phyloP scores from a whole-genome alignment of 2,113 vertebrate genomes.

The Siniperca chuatsi region DNA sequence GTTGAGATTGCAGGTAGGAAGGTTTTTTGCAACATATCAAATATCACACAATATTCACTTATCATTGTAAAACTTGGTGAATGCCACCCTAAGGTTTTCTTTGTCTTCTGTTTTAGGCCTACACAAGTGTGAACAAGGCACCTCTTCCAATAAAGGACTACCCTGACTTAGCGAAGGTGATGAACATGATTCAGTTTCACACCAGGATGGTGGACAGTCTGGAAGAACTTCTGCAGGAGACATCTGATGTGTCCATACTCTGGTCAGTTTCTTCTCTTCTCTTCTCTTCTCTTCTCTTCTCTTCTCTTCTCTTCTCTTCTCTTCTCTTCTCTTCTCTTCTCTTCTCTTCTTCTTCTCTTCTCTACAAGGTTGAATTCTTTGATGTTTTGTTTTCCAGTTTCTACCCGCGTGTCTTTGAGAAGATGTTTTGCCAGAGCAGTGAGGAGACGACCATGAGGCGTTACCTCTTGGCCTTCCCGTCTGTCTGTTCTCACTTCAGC shows the following conservation, averaged over 20 bases:
- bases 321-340: neutral
- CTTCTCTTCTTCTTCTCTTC: neutral
- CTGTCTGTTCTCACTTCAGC: constrained; percentile 88
- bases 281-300: neutral
- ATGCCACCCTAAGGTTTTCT: neutral
- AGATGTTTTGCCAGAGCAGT: constrained; percentile 87
- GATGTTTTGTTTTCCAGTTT: constrained; percentile 79
- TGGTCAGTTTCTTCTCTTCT: constrained; percentile 82
- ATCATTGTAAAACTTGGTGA: neutral
- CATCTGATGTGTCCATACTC: constrained; percentile 89
- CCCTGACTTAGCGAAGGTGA: constrained; percentile 88
- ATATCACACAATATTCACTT: neutral
- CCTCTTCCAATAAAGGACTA: constrained; percentile 87
- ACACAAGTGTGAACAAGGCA: constrained; percentile 92
- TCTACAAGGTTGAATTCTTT: neutral
- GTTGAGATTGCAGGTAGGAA: constrained; percentile 91
- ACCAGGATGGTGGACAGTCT: constrained; percentile 90
- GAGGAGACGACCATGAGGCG: constrained; percentile 88
- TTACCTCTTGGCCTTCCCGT: constrained; percentile 89
- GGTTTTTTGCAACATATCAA: neutral
- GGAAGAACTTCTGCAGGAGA: constrained; percentile 87
- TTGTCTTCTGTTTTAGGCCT: constrained; percentile 81
- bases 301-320: neutral
- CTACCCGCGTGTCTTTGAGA: constrained; percentile 89
- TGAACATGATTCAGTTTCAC: constrained; percentile 94